Base-by-base conservation (phyloP, 2,113 vertebrate genomes). In the Lepisosteus osseus region DNA sequence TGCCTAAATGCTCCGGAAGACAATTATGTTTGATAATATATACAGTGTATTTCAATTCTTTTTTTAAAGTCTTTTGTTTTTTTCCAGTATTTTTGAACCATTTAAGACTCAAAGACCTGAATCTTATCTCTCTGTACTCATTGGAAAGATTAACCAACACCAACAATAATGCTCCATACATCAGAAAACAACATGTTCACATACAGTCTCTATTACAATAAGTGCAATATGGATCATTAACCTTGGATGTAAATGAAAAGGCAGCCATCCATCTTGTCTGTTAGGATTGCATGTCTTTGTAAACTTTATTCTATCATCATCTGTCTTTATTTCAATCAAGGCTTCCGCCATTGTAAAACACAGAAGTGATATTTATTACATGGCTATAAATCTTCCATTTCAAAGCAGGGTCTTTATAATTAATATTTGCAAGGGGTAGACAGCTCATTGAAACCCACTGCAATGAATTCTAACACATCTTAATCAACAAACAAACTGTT, bases 231-330 rank as follows among this genome's bases (percentile, higher is more conserved):
- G 62, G 76, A 74, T 75, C 72, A 76, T 54, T 67, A 81, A 78
- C 65, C 65, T 69, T 61, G 73, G 69, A 45, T 77, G 70, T 59
- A 65, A 79, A 79, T 76, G 57, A 80, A 72, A 61, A 69, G 13
- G 51, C 40, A 67, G 65, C 45, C 51, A 74, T 73, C 77, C 45
- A 74, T 82, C 72, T 76, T 66, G 29, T 5, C 29, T 41, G 17
- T 65, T 54, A 42, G 62, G 44, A 77, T 54, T 74, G 70, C 59
- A 68, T 72, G 68, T 63, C 74, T 17, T 67, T 69, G 47, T 73
- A 76, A 81, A 82, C 77, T 64, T 78, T 76, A 75, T 47, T 7
- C 17, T 14, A 72, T 62, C 63, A 51, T 51, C 47, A 51, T 51
- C 29, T 29, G 29, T 51, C 56, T 78, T 71, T 67, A 76, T 80